Percentiles rank a stretch among this genome's conserved stretches.
phyloP scores from a whole-genome alignment of 2,797 vertebrate genomes.

The Sebastes steindachneri region DNA sequence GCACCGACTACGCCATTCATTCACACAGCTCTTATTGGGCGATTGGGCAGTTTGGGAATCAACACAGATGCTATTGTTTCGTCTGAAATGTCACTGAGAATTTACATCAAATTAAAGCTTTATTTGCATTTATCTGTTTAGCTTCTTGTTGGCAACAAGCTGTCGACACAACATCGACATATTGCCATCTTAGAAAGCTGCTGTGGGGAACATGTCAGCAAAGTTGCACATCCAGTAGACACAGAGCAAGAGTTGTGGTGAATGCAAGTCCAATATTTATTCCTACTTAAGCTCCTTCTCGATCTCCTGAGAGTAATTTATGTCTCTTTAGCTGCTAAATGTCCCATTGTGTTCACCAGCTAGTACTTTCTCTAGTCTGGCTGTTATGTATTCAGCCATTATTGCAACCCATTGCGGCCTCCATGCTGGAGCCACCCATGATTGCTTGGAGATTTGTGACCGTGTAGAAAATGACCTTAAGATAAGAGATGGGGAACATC shows the following conservation, averaged over 20 bases:
- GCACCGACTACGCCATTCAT: neutral
- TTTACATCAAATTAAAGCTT: neutral
- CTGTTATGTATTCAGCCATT: slow-evolving; percentile 17
- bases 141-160: neutral
- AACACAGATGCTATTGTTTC: neutral
- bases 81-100: neutral
- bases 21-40: neutral
- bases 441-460: slow-evolving; percentile 30
- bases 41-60: neutral
- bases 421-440: neutral
- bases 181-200: neutral
- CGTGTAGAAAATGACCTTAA: neutral
- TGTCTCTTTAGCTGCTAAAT: neutral
- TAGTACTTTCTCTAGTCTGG: neutral
- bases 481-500: slow-evolving; percentile 9
- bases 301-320: neutral
- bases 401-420: neutral
- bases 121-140: neutral
- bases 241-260: neutral
- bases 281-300: neutral
- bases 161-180: neutral
- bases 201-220: neutral
- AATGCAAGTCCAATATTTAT: neutral
- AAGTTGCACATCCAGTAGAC: neutral
- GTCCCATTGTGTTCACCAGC: neutral